Evolutionary conservation across 2,888 invertebrate species (phyloP).

Genomic region (Anthophora plumipes): DNA sequence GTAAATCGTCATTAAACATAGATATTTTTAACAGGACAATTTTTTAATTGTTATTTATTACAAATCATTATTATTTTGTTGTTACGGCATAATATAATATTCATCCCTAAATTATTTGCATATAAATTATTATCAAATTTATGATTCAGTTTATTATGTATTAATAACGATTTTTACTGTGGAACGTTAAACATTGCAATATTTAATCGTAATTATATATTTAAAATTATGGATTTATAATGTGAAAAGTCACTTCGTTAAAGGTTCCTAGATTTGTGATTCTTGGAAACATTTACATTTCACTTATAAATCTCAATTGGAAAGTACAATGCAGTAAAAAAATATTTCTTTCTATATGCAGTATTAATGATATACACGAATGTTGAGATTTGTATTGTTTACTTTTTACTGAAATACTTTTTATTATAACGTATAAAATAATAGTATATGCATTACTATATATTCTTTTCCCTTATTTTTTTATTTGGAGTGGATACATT

Average conservation of each 20-base stretch:
- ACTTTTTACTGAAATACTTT: slow-evolving; percentile 12
- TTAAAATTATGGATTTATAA: slow-evolving; percentile 7
- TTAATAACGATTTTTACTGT: not conserved
- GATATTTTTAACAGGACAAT: slow-evolving; percentile 6
- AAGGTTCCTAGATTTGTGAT: slow-evolving; percentile 22
- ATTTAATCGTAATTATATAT: not conserved
- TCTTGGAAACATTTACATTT: slow-evolving; percentile 15
- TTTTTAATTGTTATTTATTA: slow-evolving; percentile 21
- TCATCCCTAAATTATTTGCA: slow-evolving; percentile 22
- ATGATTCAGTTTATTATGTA: slow-evolving; percentile 18
- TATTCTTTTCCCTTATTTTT: slow-evolving; percentile 1
- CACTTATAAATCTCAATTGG: slow-evolving; percentile 12
- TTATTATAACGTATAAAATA: not conserved
- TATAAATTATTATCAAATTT: slow-evolving; percentile 18
- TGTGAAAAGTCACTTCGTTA: slow-evolving; percentile 5
- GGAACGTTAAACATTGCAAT: not conserved
- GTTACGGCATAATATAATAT: slow-evolving; percentile 9
- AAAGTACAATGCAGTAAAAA: slow-evolving; percentile 16
- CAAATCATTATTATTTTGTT: slow-evolving; percentile 9
- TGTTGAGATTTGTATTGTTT: slow-evolving; percentile 15
- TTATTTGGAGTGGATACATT: slow-evolving; percentile 46
- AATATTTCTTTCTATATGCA: slow-evolving; percentile 20
- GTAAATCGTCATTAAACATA: not conserved
- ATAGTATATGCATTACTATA: not conserved
- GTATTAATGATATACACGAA: slow-evolving; percentile 21